Percentiles rank a stretch among this genome's conserved stretches.
Conservation (phyloP, 2,888 invertebrate species). For the Apotomis turbidana region DNA sequence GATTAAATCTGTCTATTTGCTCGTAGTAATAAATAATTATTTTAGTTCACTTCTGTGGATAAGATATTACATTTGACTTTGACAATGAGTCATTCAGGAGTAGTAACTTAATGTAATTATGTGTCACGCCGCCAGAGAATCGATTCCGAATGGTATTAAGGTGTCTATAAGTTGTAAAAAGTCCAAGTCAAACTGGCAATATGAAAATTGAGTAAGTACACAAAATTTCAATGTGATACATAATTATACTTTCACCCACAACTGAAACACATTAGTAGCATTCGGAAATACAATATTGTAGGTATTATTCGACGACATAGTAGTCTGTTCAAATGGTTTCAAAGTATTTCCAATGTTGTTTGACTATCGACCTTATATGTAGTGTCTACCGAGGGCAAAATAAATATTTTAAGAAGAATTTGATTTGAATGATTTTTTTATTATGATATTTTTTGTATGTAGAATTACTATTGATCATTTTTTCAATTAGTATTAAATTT, state of each 20-base stretch:
- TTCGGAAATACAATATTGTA: too few relatives aligned
- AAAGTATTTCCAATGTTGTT: too few relatives aligned
- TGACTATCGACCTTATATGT: too few relatives aligned
- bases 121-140: not conserved
- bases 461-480: conserved; percentile 15
- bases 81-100: not conserved
- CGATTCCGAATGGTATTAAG: not conserved
- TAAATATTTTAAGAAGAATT: conserved; percentile 13
- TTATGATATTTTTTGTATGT: conserved; percentile 25
- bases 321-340: too few relatives aligned
- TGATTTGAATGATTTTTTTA: not conserved
- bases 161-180: not conserved
- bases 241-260: too few relatives aligned
- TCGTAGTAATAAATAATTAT: conserved; percentile 9
- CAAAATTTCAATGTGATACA: too few relatives aligned
- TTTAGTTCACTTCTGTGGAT: conserved; percentile 16
- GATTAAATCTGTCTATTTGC: conserved; percentile 1
- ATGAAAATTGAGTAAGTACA: too few relatives aligned
- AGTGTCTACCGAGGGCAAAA: not conserved
- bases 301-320: too few relatives aligned
- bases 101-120: not conserved
- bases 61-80: not conserved
- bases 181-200: not conserved
- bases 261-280: too few relatives aligned
- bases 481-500: conserved; percentile 21